These are phyloP conservation scores for Poecilobothrus nobilitatus DNA, from an alignment of 2,888 invertebrate species.

Conservation along the genomic window DNA sequence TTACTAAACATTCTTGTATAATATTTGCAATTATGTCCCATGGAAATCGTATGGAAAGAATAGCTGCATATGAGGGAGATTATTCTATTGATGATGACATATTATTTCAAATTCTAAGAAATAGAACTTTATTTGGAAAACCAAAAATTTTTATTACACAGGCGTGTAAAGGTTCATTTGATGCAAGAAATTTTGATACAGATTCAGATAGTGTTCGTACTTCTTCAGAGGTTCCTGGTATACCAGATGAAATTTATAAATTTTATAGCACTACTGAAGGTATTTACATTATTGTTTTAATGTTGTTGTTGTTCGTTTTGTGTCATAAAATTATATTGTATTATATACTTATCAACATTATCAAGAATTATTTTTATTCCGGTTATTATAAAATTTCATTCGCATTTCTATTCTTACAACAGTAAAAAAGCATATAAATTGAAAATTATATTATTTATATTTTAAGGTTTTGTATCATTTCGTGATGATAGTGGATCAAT, in stretches of 20 bases:
- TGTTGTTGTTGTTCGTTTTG: too few relatives aligned
- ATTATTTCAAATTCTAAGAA: conserved; percentile 36
- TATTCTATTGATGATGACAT: conserved; percentile 37
- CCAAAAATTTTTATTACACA: conserved; percentile 41
- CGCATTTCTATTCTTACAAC: too few relatives aligned
- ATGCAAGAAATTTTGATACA: conserved; percentile 30
- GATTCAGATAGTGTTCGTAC: conserved; percentile 29
- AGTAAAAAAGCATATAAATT: too few relatives aligned
- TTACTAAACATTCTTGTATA: conserved; percentile 33
- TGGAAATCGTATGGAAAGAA: conserved; percentile 34
- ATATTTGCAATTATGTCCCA: conserved; percentile 38
- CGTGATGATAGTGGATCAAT: conserved; percentile 36
- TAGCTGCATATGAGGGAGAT: conserved; percentile 36
- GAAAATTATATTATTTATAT: too few relatives aligned
- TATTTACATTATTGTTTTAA: conserved; percentile 16
- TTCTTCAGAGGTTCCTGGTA: conserved; percentile 19
- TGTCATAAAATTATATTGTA: too few relatives aligned
- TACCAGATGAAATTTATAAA: conserved; percentile 38
- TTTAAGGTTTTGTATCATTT: conserved; percentile 37
- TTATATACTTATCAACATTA: too few relatives aligned
- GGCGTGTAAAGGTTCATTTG: conserved; percentile 38
- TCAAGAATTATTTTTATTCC: too few relatives aligned
- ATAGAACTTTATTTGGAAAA: conserved; percentile 33
- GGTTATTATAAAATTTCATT: too few relatives aligned
- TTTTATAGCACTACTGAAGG: conserved; percentile 43